Base-by-base conservation (phyloP, 2,797 vertebrate genomes). In the Anguilla pacifica region DNA sequence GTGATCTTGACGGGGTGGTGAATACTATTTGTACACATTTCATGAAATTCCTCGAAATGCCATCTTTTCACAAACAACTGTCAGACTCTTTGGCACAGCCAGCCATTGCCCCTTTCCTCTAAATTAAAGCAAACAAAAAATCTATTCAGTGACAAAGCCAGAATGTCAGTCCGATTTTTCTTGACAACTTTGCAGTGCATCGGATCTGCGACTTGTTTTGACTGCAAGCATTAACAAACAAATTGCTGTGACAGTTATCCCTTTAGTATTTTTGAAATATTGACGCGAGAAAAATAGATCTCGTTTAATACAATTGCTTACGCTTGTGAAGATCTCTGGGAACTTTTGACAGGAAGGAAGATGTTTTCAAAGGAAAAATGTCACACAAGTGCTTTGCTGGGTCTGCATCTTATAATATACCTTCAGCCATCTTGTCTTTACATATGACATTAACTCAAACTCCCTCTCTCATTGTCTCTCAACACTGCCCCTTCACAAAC, bases 181-280 rank as follows among this genome's bases (percentile, higher is more conserved):
- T 57, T 35, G 74, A 87, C 86, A 83, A 70, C 72, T 85, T 25
- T 49, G 83, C 89, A 28, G 46, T 74, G 67, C 11, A 2, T 1
- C 22, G 35, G 88, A 87, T 85, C 88, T 61, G n/a, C 67, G 49
- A 51, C 82, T 84, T 85, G 87, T 61, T 86, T 39, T 83, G 84
- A 88, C 89, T 87, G 85, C 82, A 85, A 86, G 86, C 53, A 86
- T 87, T 91, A 49, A 88, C 81, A 91, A 86, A 90, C 86, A 88
- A 92, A 93, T 83, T 53, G 87, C 53, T 86, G 77, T 86, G 89
- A 89, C 51, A 86, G 85, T 85, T 90, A 92, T 91, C 59, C 81
- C 82, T 91, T 89, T 86, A 81, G 57, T 88, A 88, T 88, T 87
- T 22, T 81, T 77, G 86, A 92, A 90, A 88, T 90, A 92, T 89